phyloP scores from a whole-genome alignment of 2,113 vertebrate species.

The Melanocharis versteri region DNA sequence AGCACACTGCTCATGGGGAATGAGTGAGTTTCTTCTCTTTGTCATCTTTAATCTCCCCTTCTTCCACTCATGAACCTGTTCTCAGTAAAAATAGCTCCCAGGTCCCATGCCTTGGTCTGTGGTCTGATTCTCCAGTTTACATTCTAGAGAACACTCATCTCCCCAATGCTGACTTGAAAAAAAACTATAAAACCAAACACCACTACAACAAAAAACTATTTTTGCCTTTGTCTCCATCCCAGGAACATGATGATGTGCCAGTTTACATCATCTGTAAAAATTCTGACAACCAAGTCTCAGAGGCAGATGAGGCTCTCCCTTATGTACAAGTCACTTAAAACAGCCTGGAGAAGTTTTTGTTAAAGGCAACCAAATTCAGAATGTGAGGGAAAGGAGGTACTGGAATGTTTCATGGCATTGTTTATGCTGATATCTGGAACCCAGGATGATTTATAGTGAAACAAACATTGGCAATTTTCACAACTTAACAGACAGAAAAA shows the following conservation, averaged over 20 bases:
- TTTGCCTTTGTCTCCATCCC: background rate
- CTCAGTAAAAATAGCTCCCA: constrained; percentile 33
- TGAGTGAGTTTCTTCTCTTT: background rate
- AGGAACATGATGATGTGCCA: background rate
- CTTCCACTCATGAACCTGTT: background rate
- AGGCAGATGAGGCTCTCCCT: background rate
- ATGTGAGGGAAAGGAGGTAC: background rate
- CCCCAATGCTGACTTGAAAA: background rate
- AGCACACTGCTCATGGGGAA: background rate
- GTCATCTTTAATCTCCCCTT: constrained; percentile 12
- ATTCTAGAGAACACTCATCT: background rate
- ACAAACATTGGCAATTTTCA: background rate
- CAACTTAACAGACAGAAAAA: background rate
- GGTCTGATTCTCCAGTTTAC: background rate
- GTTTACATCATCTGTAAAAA: constrained; percentile 23
- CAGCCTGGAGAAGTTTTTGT: background rate
- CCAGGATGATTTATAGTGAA: background rate
- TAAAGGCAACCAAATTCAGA: background rate
- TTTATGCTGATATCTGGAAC: background rate
- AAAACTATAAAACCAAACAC: background rate
- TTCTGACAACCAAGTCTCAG: background rate
- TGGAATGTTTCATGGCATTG: background rate
- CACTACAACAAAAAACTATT: background rate
- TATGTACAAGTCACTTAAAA: background rate
- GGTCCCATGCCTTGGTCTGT: background rate